A percentile compares a stretch with the other conserved stretches of the same genome.
These are phyloP conservation scores for Ceriagrion tenellum DNA, from an alignment of 2,888 invertebrate genomes.

Conservation along the genomic window DNA sequence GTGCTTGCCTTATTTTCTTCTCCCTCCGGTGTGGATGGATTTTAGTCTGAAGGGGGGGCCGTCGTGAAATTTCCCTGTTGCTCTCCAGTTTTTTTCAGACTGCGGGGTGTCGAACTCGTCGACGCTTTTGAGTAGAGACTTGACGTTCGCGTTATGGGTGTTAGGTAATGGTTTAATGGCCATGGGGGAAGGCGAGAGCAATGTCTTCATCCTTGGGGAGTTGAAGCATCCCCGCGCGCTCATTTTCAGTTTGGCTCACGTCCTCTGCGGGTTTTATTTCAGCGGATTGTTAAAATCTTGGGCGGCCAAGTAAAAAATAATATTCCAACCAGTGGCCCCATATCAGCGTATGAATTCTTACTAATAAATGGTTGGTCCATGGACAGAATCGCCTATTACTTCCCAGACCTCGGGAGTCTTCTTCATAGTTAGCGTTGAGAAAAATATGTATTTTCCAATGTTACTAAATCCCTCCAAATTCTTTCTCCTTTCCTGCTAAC, in stretches of 20 bases:
- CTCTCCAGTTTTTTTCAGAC: not conserved
- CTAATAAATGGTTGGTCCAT: too few species aligned
- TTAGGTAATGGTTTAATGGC: conserved; percentile 14
- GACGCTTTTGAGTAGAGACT: not conserved
- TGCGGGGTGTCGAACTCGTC: not conserved
- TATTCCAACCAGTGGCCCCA: too few species aligned
- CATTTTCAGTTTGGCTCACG: not conserved
- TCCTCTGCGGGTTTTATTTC: not conserved
- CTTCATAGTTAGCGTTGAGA: too few species aligned
- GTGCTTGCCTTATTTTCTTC: not conserved
- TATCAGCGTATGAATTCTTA: too few species aligned
- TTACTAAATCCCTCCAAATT: too few species aligned
- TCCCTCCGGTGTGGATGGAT: not conserved
- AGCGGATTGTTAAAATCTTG: not conserved
- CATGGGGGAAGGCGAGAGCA: not conserved
- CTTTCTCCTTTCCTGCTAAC: too few species aligned
- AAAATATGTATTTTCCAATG: too few species aligned
- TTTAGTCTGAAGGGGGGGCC: not conserved
- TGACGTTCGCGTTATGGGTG: not conserved
- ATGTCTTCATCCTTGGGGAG: not conserved
- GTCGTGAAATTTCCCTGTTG: conserved; percentile 1
- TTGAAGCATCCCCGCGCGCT: not conserved
- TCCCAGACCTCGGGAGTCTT: too few species aligned
- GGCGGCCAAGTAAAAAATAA: too few species aligned
- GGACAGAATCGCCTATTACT: too few species aligned